Evolutionary conservation across 2,888 invertebrate genomes (phyloP).

Genomic region (Atethmia centrago): DNA sequence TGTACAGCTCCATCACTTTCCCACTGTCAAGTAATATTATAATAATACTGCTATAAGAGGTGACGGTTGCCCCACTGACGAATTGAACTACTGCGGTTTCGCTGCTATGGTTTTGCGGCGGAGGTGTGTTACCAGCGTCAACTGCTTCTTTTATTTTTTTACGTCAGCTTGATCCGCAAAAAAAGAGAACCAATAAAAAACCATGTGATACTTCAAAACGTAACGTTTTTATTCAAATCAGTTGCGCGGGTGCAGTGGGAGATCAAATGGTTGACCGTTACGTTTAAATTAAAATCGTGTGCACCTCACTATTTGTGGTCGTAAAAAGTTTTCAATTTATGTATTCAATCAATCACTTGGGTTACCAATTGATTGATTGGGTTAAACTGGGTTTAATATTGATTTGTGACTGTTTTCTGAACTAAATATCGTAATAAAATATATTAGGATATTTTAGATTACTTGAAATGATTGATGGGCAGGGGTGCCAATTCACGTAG

Average conservation of each 20-base stretch:
- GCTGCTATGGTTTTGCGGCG: too few relatives aligned
- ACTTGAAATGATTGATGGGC: conserved; percentile 4
- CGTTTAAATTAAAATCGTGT: conserved; percentile 60
- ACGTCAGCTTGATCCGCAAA: not conserved
- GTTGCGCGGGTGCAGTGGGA: conserved; percentile 41
- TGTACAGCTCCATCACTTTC: too few relatives aligned
- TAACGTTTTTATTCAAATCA: conserved; percentile 36
- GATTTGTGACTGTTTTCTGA: conserved; percentile 7
- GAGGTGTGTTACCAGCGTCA: too few relatives aligned
- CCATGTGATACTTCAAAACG: not conserved
- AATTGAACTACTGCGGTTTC: too few relatives aligned
- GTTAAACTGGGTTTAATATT: conserved; percentile 26
- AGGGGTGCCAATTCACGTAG: not conserved
- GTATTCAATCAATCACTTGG: conserved; percentile 46
- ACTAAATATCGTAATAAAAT: not conserved
- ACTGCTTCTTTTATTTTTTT: too few relatives aligned
- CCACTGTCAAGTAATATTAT: too few relatives aligned
- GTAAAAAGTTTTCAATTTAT: conserved; percentile 47
- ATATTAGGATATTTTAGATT: not conserved
- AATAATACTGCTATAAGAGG: too few relatives aligned
- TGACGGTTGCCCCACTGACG: too few relatives aligned
- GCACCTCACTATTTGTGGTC: conserved; percentile 30
- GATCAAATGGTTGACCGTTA: conserved; percentile 54
- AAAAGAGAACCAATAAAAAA: conserved; percentile 7
- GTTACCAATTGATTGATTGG: too few relatives aligned